Conservation (phyloP, 2,888 invertebrate genomes). For the Eupithecia subumbrata region DNA sequence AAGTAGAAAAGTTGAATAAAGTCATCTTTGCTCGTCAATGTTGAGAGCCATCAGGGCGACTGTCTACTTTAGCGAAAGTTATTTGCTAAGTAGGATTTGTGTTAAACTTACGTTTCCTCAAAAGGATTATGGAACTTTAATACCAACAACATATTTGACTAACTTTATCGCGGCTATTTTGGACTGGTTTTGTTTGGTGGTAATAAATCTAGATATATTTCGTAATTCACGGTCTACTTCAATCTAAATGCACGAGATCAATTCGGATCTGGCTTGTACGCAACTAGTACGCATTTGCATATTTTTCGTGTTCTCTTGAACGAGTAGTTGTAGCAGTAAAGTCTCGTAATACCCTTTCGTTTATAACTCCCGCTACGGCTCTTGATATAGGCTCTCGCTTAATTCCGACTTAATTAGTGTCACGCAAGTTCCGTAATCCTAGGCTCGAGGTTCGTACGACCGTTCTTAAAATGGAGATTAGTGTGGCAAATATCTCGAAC, state of each 20-base stretch:
- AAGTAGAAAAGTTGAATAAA: constrained; percentile 80
- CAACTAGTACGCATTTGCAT: constrained; percentile 15
- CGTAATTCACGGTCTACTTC: constrained; percentile 36
- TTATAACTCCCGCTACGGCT: constrained; percentile 80
- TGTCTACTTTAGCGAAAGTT: constrained; percentile 80
- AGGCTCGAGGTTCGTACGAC: constrained; percentile 80
- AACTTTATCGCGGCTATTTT: constrained; percentile 48
- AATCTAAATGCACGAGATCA: constrained; percentile 30
- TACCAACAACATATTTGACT: constrained; percentile 66
- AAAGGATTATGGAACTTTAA: constrained; percentile 75
- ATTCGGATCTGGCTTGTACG: constrained; percentile 14
- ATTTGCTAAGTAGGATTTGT: constrained; percentile 80
- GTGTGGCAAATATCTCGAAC: constrained; percentile 81
- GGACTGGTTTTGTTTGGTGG: constrained; percentile 31
- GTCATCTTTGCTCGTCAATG: constrained; percentile 75
- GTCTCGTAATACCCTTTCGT: constrained; percentile 80
- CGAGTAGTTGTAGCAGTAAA: constrained; percentile 67
- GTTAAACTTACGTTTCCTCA: constrained; percentile 72
- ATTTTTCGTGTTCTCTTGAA: constrained; percentile 41
- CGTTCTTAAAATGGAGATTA: constrained; percentile 84
- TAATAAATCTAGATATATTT: constrained; percentile 42
- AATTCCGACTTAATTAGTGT: constrained; percentile 84
- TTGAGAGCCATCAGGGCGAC: constrained; percentile 76
- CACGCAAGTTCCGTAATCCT: constrained; percentile 84
- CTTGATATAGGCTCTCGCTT: constrained; percentile 81